These are phyloP conservation scores for Colossoma macropomum DNA, from an alignment of 2,113 vertebrate species.

Conservation along the genomic window DNA sequence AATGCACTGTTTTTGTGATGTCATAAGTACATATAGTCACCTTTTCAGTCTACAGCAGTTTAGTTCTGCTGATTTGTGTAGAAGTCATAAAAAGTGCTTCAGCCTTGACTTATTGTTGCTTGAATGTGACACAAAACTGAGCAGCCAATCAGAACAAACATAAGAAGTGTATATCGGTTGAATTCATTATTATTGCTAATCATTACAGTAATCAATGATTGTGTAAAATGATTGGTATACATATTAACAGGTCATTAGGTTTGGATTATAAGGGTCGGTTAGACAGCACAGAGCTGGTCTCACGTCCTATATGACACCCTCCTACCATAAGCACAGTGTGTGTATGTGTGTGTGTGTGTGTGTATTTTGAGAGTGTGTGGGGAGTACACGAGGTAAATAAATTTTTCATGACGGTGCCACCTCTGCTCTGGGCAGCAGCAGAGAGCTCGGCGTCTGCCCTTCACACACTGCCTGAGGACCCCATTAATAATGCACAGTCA, in stretches of 20 bases:
- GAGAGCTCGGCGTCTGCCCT: slow-evolving; percentile 81
- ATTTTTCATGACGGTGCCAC: slow-evolving; percentile 82
- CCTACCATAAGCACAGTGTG: neutral
- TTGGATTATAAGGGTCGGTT: neutral
- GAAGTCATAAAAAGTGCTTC: no score
- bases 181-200: no score
- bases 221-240: no score
- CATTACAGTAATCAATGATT: no score
- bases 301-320: neutral
- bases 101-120: no score
- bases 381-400: slow-evolving; percentile 77
- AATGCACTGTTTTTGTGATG: no score
- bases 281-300: neutral
- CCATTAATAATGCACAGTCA: slow-evolving; percentile 81
- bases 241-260: neutral
- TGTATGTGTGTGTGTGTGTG: slow-evolving; percentile 57
- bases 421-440: slow-evolving; percentile 62
- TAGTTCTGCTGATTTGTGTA: no score
- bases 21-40: no score
- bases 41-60: neutral
- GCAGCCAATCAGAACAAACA: no score
- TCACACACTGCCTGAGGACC: slow-evolving; percentile 74
- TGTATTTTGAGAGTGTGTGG: slow-evolving; percentile 78
- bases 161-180: no score
- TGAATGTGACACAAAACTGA: no score